These are phyloP conservation scores for Petrosia ficiformis DNA, from an alignment of 37 sponge, comb jelly and placozoan genomes.

Conservation along the genomic window DNA sequence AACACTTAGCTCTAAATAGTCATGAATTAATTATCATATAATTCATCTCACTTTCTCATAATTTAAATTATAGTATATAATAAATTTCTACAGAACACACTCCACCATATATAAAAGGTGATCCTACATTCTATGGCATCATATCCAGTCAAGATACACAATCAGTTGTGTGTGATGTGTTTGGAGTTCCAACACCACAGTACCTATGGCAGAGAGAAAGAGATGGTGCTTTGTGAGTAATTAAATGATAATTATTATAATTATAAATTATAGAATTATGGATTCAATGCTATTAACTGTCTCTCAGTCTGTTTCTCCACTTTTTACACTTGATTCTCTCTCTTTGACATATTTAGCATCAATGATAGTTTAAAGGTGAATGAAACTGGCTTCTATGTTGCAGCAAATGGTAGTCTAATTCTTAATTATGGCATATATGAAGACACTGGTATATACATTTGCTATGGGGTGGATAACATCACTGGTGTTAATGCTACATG, in stretches of 20 bases:
- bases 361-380: no score
- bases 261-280: background rate
- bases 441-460: background rate
- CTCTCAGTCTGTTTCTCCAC: no score
- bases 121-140: background rate
- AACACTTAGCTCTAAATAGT: no score
- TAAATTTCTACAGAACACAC: background rate
- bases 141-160: background rate
- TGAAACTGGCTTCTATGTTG: background rate
- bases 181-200: background rate
- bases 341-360: no score
- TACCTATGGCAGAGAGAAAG: background rate
- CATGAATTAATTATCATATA: no score
- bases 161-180: background rate
- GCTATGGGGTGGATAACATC: background rate
- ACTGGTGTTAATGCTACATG: background rate
- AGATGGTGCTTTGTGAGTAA: background rate
- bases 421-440: background rate
- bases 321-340: no score
- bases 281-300: no score
- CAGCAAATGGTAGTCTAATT: constrained; percentile 5
- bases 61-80: no score
- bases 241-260: constrained; percentile 2
- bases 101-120: background rate
- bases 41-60: no score